A percentile compares a stretch with the other conserved stretches of the same genome.
phyloP scores from a whole-genome alignment of 2,888 invertebrate species.

The Sepiola atlantica region DNA sequence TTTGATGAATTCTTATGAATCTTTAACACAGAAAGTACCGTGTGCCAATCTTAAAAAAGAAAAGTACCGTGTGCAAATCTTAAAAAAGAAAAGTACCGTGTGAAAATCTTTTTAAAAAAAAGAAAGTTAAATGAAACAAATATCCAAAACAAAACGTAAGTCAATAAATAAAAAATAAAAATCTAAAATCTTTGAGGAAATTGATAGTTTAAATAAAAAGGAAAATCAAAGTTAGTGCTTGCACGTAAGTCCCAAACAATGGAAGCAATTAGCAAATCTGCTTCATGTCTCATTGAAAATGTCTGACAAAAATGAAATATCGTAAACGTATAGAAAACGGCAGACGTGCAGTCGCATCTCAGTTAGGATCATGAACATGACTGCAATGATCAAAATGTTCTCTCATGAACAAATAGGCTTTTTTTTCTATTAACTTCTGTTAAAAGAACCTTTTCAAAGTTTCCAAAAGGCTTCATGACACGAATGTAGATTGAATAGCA shows the following conservation, averaged over 20 bases:
- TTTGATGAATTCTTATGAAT: too few species aligned
- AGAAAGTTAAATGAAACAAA: too few species aligned
- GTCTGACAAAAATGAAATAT: not conserved
- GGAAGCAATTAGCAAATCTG: not conserved
- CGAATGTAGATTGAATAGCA: too few species aligned
- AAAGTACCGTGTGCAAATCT: too few species aligned
- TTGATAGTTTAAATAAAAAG: not conserved
- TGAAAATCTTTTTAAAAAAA: too few species aligned
- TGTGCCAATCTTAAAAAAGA: too few species aligned
- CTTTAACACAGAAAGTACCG: too few species aligned
- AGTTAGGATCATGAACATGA: not conserved
- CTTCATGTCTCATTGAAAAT: not conserved
- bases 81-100: too few species aligned
- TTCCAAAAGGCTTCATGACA: too few species aligned
- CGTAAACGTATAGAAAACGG: not conserved
- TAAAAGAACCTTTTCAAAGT: too few species aligned
- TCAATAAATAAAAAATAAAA: not conserved
- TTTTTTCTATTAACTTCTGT: too few species aligned
- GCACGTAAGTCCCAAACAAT: not conserved
- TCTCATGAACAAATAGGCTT: not conserved
- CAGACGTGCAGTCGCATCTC: not conserved
- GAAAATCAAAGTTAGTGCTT: not conserved
- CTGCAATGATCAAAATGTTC: not conserved
- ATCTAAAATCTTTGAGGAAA: not conserved
- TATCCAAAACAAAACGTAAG: too few species aligned